A percentile compares a stretch with the other conserved stretches of the same genome.
Evolutionary conservation across 1,140 invertebrate genomes (phyloP).

Genomic region (Andricus grossulariae): DNA sequence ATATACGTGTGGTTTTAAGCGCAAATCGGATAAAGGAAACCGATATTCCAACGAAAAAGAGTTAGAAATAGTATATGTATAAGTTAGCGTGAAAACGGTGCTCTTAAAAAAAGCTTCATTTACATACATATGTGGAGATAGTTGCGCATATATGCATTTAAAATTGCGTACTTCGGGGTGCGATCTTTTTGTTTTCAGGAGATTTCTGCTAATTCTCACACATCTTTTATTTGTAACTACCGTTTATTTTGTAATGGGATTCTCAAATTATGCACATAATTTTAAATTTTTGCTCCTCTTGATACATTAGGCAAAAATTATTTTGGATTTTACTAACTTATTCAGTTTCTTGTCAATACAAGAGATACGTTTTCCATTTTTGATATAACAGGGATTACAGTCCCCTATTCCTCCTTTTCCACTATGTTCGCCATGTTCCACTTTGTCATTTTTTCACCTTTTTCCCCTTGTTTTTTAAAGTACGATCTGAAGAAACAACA

Average conservation of each 20-base stretch:
- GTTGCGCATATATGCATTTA: background rate
- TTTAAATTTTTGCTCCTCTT: too few species aligned
- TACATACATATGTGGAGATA: background rate
- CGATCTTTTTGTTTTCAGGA: background rate
- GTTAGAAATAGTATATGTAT: background rate
- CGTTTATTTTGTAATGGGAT: background rate
- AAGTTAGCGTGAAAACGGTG: background rate
- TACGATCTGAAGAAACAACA: too few species aligned
- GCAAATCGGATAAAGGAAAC: constrained; percentile 8
- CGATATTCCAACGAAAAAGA: background rate
- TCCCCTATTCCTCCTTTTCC: too few species aligned
- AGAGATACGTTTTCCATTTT: too few species aligned
- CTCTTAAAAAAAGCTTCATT: constrained; percentile 1
- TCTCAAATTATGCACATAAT: background rate
- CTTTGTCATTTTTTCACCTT: too few species aligned
- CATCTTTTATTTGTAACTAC: background rate
- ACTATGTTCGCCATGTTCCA: too few species aligned
- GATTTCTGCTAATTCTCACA: background rate
- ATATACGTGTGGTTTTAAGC: background rate
- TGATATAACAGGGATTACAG: too few species aligned
- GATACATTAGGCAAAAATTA: too few species aligned
- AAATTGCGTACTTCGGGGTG: background rate
- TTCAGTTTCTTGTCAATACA: too few species aligned
- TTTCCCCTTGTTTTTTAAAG: too few species aligned
- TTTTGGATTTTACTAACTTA: too few species aligned